Conservation (phyloP, 1,140 invertebrate species). For the Lasioglossum albipes region DNA sequence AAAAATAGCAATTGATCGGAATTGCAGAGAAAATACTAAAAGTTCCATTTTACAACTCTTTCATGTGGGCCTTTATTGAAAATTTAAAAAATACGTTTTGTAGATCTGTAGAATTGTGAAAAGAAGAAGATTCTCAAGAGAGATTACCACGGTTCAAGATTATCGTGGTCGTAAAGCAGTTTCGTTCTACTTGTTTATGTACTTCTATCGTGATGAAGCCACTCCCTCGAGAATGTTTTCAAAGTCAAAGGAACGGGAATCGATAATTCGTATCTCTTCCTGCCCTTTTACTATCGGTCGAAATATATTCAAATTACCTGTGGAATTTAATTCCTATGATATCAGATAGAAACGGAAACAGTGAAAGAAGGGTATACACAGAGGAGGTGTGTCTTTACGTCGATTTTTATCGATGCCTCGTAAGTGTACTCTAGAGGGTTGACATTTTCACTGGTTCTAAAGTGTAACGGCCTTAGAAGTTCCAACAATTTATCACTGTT, state of each 20-base stretch:
- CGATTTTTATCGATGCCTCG: constrained; percentile 14
- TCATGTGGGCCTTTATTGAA: too few relatives aligned
- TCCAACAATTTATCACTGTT: not conserved
- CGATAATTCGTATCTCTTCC: not conserved
- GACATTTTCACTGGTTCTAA: constrained; percentile 47
- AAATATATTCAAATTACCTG: not conserved
- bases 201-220: not conserved
- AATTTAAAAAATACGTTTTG: too few relatives aligned
- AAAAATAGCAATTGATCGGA: too few relatives aligned
- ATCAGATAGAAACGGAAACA: not conserved
- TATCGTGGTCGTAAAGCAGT: too few relatives aligned
- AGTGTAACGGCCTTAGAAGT: constrained; percentile 43
- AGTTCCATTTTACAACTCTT: too few relatives aligned
- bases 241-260: not conserved
- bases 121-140: too few relatives aligned
- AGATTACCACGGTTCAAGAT: not conserved
- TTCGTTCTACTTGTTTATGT: not conserved
- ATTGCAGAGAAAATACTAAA: too few relatives aligned
- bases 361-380: too few relatives aligned
- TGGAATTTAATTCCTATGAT: not conserved
- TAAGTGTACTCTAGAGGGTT: constrained; percentile 21
- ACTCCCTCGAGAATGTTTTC: not conserved
- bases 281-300: not conserved
- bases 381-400: not conserved
- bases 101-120: not conserved